phyloP scores from a whole-genome alignment of 2,888 invertebrate species.

The Carpatolechia fugitivella region DNA sequence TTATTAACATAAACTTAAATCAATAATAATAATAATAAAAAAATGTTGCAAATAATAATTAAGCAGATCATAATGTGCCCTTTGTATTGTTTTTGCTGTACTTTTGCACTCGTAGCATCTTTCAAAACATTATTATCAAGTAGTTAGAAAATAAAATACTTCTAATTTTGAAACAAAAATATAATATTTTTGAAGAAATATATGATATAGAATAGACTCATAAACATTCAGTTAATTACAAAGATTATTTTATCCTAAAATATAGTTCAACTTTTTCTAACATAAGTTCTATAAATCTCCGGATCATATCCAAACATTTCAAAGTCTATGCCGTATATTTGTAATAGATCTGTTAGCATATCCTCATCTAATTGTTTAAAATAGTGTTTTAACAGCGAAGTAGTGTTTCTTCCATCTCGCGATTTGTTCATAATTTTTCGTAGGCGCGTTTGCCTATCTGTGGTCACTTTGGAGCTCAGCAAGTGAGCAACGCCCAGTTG shows the following conservation, averaged over 20 bases:
- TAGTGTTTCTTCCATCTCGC: slow-evolving; percentile 71
- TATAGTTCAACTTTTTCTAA: slow-evolving; percentile 57
- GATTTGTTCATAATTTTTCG: slow-evolving; percentile 77
- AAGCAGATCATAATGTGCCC: too few relatives aligned
- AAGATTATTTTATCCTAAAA: slow-evolving; percentile 10
- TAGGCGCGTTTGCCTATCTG: slow-evolving; percentile 65
- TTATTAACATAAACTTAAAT: too few relatives aligned
- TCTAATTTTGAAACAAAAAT: background rate
- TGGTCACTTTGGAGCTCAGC: slow-evolving; percentile 53
- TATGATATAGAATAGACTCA: slow-evolving; percentile 2
- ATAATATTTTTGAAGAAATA: slow-evolving; percentile 4
- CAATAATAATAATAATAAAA: too few relatives aligned
- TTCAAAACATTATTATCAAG: too few relatives aligned
- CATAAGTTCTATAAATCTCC: slow-evolving; percentile 75
- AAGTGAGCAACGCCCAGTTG: slow-evolving; percentile 79
- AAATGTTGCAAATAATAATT: too few relatives aligned
- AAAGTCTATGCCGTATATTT: slow-evolving; percentile 83
- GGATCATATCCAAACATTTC: slow-evolving; percentile 84
- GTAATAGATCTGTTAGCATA: slow-evolving; percentile 78
- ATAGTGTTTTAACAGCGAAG: slow-evolving; percentile 67
- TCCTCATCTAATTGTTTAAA: slow-evolving; percentile 77
- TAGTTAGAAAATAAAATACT: too few relatives aligned
- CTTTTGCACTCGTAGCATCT: too few relatives aligned
- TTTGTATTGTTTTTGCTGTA: too few relatives aligned
- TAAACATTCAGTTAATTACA: background rate